Evolutionary conservation across 1,140 invertebrate genomes (phyloP), one percentile per base, ranked within the genome.

Genomic region (Arion vulgaris): DNA sequence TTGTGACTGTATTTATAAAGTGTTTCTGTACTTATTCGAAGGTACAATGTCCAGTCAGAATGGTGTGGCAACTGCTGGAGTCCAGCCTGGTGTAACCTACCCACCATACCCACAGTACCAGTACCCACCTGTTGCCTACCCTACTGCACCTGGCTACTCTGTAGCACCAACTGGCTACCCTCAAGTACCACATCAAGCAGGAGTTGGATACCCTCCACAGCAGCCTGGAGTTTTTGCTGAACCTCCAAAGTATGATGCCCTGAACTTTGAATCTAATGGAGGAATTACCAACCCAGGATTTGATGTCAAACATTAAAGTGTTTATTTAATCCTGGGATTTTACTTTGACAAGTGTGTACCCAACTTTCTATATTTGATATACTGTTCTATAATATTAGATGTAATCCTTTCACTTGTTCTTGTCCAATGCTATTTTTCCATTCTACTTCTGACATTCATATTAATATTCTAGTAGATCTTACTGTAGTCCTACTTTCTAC

Each of bases 31-130:
- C 41, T 45, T 57, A 32, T 66, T 66, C 5, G 9, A 66, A 66
- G 62, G 62, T 66, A 32, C n/a, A 0, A 34, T 66, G 28, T 32
- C 62, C n/a, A 66, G 5, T 34, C 62, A 66, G 28, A 7, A 4
- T 28, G 62, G 62, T 32, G 62, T 66, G n/a, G 19, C 1, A 5
- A 66, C 62, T 32, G 62, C 62, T 7, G 62, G 62, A 66, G 62
- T 66, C 0, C 62, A 66, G 5, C 62, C 62, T 9, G 62, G 62
- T 32, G 62, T 66, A 7, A 34, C 28, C 5, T 66, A 66, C 62
- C 62, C 62, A 66, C 62, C 62, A 15, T 66, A 66, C n/a, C 28
- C n/a, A 34, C 62, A 66, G 62, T 66, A 66, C 28, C 62, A 32
- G n/a, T 28, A 32, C 17, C n/a, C 28, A 11, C 7, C n/a, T 66